These are phyloP conservation scores for Drosophila pseudotalamancana DNA, from an alignment of 2,888 invertebrate genomes.

Conservation along the genomic window DNA sequence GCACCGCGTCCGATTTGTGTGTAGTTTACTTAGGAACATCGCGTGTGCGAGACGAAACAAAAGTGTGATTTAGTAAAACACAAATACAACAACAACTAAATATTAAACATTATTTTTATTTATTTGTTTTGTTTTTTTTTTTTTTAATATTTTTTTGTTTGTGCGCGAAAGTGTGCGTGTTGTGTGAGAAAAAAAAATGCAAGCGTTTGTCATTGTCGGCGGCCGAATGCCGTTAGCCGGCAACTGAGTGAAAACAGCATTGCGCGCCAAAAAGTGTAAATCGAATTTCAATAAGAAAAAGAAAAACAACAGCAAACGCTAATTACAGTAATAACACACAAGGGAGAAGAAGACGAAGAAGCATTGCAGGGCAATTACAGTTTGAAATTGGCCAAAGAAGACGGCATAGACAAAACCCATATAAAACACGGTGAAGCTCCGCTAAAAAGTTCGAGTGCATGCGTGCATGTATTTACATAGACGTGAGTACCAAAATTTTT, in stretches of 20 bases:
- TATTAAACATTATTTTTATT: slow-evolving; percentile 5
- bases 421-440: slow-evolving; percentile 26
- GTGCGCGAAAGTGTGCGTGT: slow-evolving; percentile 8
- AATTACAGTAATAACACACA: slow-evolving; percentile 17
- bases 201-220: slow-evolving; percentile 7
- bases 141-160: slow-evolving; percentile 14
- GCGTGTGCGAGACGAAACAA: slow-evolving; percentile 31
- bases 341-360: slow-evolving; percentile 8
- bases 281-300: slow-evolving; percentile 25
- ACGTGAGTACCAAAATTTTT: not conserved
- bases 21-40: slow-evolving; percentile 8
- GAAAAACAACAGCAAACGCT: slow-evolving; percentile 12
- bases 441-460: slow-evolving; percentile 10
- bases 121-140: not conserved
- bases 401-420: slow-evolving; percentile 13
- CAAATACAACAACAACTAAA: not conserved
- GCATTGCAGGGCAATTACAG: slow-evolving; percentile 23
- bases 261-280: slow-evolving; percentile 63
- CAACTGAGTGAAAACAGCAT: slow-evolving; percentile 26
- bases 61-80: slow-evolving; percentile 24
- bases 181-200: slow-evolving; percentile 3
- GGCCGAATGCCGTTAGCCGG: slow-evolving; percentile 43
- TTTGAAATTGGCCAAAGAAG: slow-evolving; percentile 28
- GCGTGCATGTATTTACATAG: not conserved
- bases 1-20: slow-evolving; percentile 17